A percentile compares a stretch with the other conserved stretches of the same genome.
These are phyloP conservation scores for Astur gentilis DNA, from an alignment of 2,113 vertebrate species.

Conservation along the genomic window DNA sequence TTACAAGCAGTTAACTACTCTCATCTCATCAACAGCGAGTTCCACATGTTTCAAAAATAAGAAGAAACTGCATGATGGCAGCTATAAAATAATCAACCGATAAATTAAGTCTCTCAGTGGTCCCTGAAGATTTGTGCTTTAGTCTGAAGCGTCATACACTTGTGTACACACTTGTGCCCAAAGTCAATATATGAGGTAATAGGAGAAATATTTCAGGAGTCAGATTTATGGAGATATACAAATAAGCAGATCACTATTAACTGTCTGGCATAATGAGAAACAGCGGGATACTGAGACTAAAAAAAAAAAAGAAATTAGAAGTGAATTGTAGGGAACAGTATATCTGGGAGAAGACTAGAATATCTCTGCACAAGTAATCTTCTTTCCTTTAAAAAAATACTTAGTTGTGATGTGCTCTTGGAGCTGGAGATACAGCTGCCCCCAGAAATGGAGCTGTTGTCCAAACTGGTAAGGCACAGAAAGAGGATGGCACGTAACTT, in stretches of 20 bases:
- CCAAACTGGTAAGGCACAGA: not conserved
- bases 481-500: not conserved
- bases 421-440: not conserved
- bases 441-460: not conserved
- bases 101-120: not conserved
- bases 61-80: not conserved
- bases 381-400: not conserved
- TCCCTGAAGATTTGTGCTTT: not conserved
- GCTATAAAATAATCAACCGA: not conserved
- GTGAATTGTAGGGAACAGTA: not conserved
- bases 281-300: not conserved
- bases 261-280: not conserved
- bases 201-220: not conserved
- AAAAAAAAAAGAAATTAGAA: not conserved
- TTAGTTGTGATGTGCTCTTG: not conserved
- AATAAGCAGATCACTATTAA: not conserved
- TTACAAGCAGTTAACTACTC: not conserved
- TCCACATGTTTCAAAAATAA: not conserved
- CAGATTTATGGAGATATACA: not conserved
- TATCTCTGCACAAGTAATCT: not conserved
- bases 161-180: rapidly evolving
- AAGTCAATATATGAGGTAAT: not conserved
- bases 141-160: not conserved
- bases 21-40: not conserved
- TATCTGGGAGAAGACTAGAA: not conserved